phyloP scores from a whole-genome alignment of 2,888 invertebrate genomes.

The Nebria salina region DNA sequence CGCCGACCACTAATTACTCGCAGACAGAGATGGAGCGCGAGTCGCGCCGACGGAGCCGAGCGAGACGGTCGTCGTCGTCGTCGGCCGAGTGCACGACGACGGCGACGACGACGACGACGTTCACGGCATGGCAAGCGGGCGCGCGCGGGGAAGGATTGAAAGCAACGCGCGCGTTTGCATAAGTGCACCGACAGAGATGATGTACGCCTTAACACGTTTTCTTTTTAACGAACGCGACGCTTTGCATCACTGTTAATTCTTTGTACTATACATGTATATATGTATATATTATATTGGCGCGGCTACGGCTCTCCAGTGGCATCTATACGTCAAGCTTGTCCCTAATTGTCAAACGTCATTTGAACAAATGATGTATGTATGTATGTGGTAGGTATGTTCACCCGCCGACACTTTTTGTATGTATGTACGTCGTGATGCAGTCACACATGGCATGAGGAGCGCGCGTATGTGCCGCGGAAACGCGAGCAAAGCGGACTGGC shows the following conservation, averaged over 20 bases:
- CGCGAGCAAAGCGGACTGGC: conserved; percentile 42
- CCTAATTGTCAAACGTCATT: no score
- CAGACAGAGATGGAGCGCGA: conserved; percentile 55
- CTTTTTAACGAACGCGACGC: conserved; percentile 65
- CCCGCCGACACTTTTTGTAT: no score
- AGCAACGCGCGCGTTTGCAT: conserved; percentile 60
- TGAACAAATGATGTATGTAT: no score
- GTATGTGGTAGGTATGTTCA: no score
- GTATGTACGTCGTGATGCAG: conserved; percentile 13
- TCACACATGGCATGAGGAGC: conserved; percentile 43
- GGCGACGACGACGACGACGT: background rate
- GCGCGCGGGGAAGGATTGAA: conserved; percentile 23
- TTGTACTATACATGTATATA: conserved; percentile 50
- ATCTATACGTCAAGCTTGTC: no score
- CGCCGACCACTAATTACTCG: conserved; percentile 63
- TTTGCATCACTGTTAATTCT: conserved; percentile 62
- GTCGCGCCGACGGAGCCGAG: conserved; percentile 5
- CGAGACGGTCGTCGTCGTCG: conserved; percentile 3
- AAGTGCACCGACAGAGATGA: conserved; percentile 59
- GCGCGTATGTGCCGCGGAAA: conserved; percentile 48
- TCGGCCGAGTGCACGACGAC: background rate
- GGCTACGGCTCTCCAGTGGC: no score
- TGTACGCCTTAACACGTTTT: conserved; percentile 58
- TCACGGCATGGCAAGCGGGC: background rate
- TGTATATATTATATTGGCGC: background rate